Base-by-base conservation (phyloP, 2,797 vertebrate species). In the Gymnoscopelus microlampas region DNA sequence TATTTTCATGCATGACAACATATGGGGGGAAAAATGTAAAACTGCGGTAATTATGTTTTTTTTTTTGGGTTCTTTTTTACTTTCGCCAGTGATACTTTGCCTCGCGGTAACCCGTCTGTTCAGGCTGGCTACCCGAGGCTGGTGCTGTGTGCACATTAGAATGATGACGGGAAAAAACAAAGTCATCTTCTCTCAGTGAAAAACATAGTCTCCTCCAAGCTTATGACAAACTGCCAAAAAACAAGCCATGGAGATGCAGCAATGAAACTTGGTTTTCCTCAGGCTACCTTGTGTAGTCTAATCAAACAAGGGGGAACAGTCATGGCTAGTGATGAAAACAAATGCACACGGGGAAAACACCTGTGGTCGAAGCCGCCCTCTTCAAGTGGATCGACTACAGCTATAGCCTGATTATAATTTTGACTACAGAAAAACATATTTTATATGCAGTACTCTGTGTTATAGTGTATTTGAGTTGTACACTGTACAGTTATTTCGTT, bases 191-290 rank as follows among this genome's bases (percentile, higher is more conserved):
- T 29, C 56, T 58, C 56, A 14, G 11, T 58, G 56, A 58, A 58
- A 58, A 58, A 58, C 26, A 3, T 58, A 12, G 26, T 29, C 57
- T 39, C 56, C 56, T 58, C 26, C 6, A 58, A 58, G 57, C 57
- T 3, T 15, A 60, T 15, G 24, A 58, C 56, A 66, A 66, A 24
- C 63, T 66, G 63, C 53, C 32, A 55, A 66, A 66, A 29, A 55
- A 56, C 3, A 12, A 66, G 65, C 65, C 53, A 57, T 26, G 7
- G 15, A 10, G 65, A 67, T 57, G 23, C 39, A 3, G 32, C 53
- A 13, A 53, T 10, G 39, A 47, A 50, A 56, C 35, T 10, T 57
- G 44, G 39, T 44, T 7, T 9, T 44, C 39, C 39, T 9, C 39
- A 44, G 39, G 39, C 39, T 44, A 44, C 8, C 39, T 44, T 44